Percentiles rank a stretch among this genome's conserved stretches.
Evolutionary conservation across 1,140 invertebrate genomes (phyloP).

Genomic region (Drosophila malerkotliana): DNA sequence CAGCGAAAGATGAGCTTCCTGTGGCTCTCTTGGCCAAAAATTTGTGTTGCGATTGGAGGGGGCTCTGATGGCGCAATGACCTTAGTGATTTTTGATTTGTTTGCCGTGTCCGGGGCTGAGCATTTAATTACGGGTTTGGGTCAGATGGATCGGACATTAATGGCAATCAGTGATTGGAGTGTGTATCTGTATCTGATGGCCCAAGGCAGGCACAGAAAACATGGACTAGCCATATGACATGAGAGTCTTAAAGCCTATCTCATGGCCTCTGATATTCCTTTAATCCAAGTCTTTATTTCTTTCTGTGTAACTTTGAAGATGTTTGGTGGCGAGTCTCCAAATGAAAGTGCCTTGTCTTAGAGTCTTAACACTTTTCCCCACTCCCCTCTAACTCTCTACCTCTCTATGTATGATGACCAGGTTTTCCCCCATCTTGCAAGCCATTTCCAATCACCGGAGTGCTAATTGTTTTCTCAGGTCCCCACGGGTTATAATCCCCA

Average conservation of each 20-base stretch:
- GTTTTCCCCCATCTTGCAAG: constrained; percentile 2
- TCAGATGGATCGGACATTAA: constrained; percentile 33
- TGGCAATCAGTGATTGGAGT: constrained; percentile 19
- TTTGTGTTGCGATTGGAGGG: neutral
- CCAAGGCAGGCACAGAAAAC: constrained; percentile 18
- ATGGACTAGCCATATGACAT: too few relatives aligned
- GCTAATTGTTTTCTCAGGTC: constrained; percentile 43
- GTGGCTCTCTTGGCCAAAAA: neutral
- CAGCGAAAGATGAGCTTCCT: constrained; percentile 23
- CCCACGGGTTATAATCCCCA: constrained; percentile 1
- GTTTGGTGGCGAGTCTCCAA: constrained; percentile 23
- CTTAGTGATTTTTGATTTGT: constrained; percentile 24
- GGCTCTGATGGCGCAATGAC: constrained; percentile 67
- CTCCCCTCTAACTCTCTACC: too few relatives aligned
- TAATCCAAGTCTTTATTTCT: neutral
- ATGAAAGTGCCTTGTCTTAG: constrained; percentile 38
- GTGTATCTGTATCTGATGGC: constrained; percentile 15
- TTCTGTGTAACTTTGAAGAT: constrained; percentile 20
- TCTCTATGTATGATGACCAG: neutral
- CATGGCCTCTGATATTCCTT: neutral
- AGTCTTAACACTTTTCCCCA: neutral
- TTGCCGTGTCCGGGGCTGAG: constrained; percentile 11
- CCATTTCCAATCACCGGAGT: constrained; percentile 29
- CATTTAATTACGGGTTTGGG: constrained; percentile 55
- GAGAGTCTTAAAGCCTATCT: too few relatives aligned